Evolutionary conservation across 2,113 vertebrate species (phyloP).

Genomic region (Sapajus apella): DNA sequence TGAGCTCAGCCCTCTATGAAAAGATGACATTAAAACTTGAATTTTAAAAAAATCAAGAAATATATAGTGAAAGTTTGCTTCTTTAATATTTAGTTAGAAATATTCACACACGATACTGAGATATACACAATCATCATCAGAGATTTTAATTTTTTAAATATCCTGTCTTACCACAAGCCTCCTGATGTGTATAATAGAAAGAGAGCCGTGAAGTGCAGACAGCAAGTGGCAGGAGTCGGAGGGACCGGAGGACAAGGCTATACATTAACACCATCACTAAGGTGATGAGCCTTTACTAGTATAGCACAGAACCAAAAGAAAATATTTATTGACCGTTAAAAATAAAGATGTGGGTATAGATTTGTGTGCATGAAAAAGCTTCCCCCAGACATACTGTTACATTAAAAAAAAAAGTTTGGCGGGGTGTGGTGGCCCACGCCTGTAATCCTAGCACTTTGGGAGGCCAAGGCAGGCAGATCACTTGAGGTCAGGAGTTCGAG

Average conservation of each 20-base stretch:
- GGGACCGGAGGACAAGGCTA: not conserved
- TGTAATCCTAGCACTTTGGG: too few relatives aligned
- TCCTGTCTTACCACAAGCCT: not conserved
- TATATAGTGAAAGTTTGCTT: not conserved
- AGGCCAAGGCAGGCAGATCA: too few relatives aligned
- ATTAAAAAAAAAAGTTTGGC: too few relatives aligned
- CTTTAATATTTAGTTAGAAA: not conserved
- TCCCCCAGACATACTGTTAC: not conserved
- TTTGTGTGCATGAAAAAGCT: not conserved
- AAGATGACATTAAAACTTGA: not conserved
- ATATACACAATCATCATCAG: not conserved
- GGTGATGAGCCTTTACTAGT: not conserved
- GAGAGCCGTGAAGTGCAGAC: not conserved
- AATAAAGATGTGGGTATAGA: not conserved
- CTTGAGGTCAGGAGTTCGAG: too few relatives aligned
- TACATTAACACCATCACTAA: not conserved
- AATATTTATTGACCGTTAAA: conserved; percentile 18
- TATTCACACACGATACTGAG: not conserved
- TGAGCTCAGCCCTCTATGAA: not conserved
- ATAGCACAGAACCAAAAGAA: not conserved
- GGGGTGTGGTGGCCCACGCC: rapidly evolving
- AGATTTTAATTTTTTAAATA: not conserved
- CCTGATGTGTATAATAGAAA: not conserved
- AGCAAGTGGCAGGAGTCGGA: not conserved
- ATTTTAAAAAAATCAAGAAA: not conserved